A percentile compares a stretch with the other conserved stretches of the same genome.
phyloP scores from a whole-genome alignment of 2,113 vertebrate species.

The Dolichotis patagonum region DNA sequence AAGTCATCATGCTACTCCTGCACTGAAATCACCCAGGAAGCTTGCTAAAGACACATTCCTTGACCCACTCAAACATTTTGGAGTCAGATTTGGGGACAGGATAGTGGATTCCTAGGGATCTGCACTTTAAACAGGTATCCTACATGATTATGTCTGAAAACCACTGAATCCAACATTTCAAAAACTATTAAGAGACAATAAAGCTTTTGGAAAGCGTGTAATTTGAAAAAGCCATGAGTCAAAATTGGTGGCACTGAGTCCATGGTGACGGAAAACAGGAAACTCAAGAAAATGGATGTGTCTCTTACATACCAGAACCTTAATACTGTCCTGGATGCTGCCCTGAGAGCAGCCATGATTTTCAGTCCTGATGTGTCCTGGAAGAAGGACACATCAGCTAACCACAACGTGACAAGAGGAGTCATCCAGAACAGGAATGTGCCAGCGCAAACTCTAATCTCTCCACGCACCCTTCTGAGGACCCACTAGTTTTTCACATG shows the following conservation, averaged over 20 bases:
- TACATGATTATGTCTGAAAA: slow-evolving; percentile 12
- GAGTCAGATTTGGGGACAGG: background rate
- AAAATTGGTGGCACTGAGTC: background rate
- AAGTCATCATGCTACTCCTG: background rate
- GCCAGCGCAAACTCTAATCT: background rate
- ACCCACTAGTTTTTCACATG: background rate
- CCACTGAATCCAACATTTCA: background rate
- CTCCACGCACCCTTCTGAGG: background rate
- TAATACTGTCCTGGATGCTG: background rate
- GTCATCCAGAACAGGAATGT: background rate
- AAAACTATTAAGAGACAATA: background rate
- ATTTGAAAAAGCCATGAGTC: background rate
- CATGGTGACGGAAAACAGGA: background rate
- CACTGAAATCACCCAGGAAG: background rate
- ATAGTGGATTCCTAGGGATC: background rate
- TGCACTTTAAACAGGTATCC: background rate
- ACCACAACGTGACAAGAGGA: background rate
- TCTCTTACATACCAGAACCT: background rate
- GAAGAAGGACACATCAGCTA: background rate
- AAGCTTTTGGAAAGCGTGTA: background rate
- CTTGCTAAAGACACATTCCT: background rate
- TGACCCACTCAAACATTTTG: background rate
- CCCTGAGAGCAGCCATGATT: background rate
- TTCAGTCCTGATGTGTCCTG: no score
- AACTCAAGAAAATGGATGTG: background rate